Evolutionary conservation across 2,888 invertebrate genomes (phyloP), one percentile per base, ranked within the genome.

Genomic region (Neocrepidodera transversa): DNA sequence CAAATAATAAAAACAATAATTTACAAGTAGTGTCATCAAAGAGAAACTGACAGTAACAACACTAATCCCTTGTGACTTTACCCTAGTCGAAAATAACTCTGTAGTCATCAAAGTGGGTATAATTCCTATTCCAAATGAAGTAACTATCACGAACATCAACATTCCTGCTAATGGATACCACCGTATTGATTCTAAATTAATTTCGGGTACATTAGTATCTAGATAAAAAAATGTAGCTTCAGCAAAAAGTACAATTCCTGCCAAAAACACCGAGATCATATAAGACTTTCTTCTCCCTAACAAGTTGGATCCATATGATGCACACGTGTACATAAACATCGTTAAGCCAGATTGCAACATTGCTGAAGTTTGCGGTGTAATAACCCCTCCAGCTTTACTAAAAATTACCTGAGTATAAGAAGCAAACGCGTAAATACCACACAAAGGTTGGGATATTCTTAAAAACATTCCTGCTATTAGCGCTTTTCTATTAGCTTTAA

Each of bases 91-190:
- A 54, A 75, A 76, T 14, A 76, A 43, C 60, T 76, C 76, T 2
- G 73, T 70, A 8, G 69, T 16, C 67, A 76, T 68, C 10, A 76
- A 60, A 13, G 71, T 71, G 0, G 76, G 76, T 8, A 76, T 63
- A 6, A 74, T 65, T 7, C 71, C 73, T 10, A 74, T 52, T 8
- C 75, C 76, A 20, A 65, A 62, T 10, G 69, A 68, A 59, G 62
- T 74, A 7, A 68, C 60, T n/a, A 70, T 26, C 1, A 75, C 61
- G 60, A 68, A 77, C 2, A 67, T 6, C 1, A 76, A 56, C 69
- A 77, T 43, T 65, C 74, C 74, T 6, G 62, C 66, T 2, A 77
- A 23, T 3, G 77, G 77, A 57, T 76, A 63, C 75, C 75, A 77
- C 10, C 67, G 61, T 1, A 71, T 23, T 3, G 32, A 11, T 2